Conservation (phyloP, 2,113 vertebrate species). For the Marcusenius ussheri region DNA sequence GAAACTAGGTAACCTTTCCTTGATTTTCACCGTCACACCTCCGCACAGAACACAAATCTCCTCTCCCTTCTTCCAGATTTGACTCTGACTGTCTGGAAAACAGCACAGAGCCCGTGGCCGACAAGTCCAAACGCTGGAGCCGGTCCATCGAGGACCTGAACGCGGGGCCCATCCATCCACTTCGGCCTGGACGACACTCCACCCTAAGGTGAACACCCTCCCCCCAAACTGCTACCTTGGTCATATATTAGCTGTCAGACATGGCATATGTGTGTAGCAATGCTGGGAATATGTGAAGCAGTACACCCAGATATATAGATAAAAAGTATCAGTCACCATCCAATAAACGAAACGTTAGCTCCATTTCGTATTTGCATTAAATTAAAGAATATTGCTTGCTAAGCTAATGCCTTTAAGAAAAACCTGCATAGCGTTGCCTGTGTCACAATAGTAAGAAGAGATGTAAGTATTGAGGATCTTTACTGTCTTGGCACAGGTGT, state of each 20-base stretch:
- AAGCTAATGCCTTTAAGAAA: neutral
- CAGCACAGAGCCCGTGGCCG: conserved; percentile 71
- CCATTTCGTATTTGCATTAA: neutral
- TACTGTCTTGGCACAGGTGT: neutral
- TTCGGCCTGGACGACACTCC: conserved; percentile 78
- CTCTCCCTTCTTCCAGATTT: conserved; percentile 60
- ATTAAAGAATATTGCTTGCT: neutral
- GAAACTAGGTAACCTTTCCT: neutral
- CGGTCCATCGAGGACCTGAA: conserved; percentile 95
- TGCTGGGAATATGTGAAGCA: neutral
- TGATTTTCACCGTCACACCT: neutral
- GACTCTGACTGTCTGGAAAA: conserved; percentile 83
- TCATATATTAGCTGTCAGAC: neutral
- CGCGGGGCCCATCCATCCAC: conserved; percentile 70
- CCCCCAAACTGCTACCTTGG: neutral
- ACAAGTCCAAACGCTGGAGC: conserved; percentile 89
- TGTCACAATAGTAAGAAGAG: neutral
- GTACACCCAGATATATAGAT: neutral
- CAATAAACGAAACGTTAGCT: neutral
- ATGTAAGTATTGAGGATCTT: neutral
- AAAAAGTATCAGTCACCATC: neutral
- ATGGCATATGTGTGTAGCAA: neutral
- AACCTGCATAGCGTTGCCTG: neutral
- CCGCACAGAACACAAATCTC: no score
- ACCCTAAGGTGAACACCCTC: conserved; percentile 53